These are phyloP conservation scores for Synergus gifuensis DNA, from an alignment of 2,888 invertebrate genomes.

Conservation along the genomic window DNA sequence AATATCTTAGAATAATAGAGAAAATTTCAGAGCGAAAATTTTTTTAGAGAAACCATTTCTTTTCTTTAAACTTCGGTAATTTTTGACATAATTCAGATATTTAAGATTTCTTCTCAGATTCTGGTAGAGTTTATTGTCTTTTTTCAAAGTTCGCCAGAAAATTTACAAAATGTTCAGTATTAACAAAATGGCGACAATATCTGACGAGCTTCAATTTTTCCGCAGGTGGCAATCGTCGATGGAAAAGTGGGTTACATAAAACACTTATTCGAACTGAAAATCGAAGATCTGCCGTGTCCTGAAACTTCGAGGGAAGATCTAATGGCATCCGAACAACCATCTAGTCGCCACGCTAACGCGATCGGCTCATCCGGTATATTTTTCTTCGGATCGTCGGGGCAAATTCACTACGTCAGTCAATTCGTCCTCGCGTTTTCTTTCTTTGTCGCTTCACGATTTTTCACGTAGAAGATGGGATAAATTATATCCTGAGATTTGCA, in stretches of 20 bases:
- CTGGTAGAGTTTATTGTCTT: no score
- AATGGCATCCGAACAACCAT: conserved; percentile 75
- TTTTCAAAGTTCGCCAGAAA: no score
- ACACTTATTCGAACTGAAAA: conserved; percentile 70
- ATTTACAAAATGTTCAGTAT: no score
- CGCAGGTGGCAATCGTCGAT: conserved; percentile 66
- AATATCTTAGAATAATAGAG: no score
- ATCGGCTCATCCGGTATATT: conserved; percentile 67
- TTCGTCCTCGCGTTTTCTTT: conserved; percentile 58
- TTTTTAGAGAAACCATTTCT: no score
- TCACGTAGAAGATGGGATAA: conserved; percentile 68
- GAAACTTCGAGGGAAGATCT: conserved; percentile 72
- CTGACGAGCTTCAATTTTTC: conserved; percentile 16
- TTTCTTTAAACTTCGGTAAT: no score
- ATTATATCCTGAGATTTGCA: background rate
- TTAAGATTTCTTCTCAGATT: no score
- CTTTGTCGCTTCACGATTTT: conserved; percentile 57
- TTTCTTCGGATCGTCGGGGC: conserved; percentile 64
- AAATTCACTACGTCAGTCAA: conserved; percentile 51
- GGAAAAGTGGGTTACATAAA: conserved; percentile 68
- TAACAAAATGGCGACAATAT: background rate
- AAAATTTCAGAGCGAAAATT: no score
- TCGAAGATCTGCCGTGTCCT: conserved; percentile 72
- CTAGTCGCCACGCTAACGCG: conserved; percentile 70
- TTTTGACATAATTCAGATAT: no score